Conservation (phyloP, 2,888 invertebrate species). For the Rapana venosa region DNA sequence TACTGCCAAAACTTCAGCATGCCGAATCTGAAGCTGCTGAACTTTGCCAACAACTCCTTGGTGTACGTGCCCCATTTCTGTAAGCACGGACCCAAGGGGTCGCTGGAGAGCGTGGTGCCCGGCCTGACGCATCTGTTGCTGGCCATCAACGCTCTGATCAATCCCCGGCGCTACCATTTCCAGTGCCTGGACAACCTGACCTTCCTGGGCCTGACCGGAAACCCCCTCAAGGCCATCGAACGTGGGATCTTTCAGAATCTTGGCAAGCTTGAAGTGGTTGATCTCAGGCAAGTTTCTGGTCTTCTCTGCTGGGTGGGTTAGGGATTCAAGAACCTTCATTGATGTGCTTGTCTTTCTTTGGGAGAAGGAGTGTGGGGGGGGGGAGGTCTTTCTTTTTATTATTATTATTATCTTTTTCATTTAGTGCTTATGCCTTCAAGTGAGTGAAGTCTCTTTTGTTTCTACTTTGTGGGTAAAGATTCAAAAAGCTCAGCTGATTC, state of each 20-base stretch:
- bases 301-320: not conserved
- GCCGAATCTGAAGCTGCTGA: constrained; percentile 16
- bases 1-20: not conserved
- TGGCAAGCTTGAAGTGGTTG: not conserved
- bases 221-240: constrained; percentile 28
- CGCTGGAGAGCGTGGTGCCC: not conserved
- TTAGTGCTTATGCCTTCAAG: too few relatives aligned
- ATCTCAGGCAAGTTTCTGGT: constrained; percentile 33
- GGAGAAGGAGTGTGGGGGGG: too few relatives aligned
- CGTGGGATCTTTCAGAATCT: not conserved
- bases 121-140: constrained; percentile 8
- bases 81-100: not conserved
- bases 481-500: too few relatives aligned
- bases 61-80: constrained; percentile 30
- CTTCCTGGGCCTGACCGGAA: constrained; percentile 33
- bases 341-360: not conserved
- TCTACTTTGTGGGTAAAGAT: too few relatives aligned
- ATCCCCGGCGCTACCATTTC: constrained; percentile 14
- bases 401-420: too few relatives aligned
- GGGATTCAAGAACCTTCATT: not conserved
- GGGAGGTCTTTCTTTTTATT: too few relatives aligned
- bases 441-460: too few relatives aligned
- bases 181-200: constrained; percentile 14
- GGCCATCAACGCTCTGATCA: constrained; percentile 28
- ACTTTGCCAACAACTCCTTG: constrained; percentile 21